A percentile compares a stretch with the other conserved stretches of the same genome.
These are phyloP conservation scores for Lynx canadensis DNA, from an alignment of 2,113 vertebrate species.

Conservation along the genomic window DNA sequence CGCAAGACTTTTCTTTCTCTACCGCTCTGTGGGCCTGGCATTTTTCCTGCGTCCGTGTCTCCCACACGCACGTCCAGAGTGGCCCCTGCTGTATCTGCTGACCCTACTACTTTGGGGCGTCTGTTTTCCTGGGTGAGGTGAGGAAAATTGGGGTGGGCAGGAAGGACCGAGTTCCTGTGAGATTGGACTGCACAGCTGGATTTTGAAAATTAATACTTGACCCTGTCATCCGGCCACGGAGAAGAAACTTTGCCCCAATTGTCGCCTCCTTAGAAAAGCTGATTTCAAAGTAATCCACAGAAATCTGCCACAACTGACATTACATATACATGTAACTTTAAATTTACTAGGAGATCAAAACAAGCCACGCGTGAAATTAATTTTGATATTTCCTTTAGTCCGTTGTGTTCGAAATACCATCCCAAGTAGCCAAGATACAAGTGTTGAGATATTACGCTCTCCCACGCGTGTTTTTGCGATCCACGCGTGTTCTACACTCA, in stretches of 20 bases:
- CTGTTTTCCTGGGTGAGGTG: background rate
- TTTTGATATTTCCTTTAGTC: background rate
- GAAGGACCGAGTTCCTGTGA: background rate
- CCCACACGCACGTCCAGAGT: background rate
- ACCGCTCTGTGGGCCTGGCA: background rate
- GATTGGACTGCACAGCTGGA: background rate
- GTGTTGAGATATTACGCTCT: background rate
- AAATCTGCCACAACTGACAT: background rate
- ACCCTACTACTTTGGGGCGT: background rate
- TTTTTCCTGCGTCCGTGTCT: background rate
- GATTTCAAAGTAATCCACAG: background rate
- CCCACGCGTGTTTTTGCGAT: background rate
- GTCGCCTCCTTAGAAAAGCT: background rate
- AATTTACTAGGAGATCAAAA: background rate
- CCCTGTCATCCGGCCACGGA: background rate
- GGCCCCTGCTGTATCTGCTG: background rate
- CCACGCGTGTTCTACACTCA: background rate
- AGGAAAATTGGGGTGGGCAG: background rate
- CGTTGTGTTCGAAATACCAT: background rate
- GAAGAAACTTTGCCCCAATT: background rate
- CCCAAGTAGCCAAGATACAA: background rate
- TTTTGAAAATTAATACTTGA: conserved; percentile 1
- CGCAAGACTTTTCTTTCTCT: background rate
- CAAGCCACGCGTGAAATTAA: background rate
- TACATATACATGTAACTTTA: background rate